Base-by-base conservation (phyloP, 2,888 invertebrate genomes). In the Coronaproctus castanopsis region DNA sequence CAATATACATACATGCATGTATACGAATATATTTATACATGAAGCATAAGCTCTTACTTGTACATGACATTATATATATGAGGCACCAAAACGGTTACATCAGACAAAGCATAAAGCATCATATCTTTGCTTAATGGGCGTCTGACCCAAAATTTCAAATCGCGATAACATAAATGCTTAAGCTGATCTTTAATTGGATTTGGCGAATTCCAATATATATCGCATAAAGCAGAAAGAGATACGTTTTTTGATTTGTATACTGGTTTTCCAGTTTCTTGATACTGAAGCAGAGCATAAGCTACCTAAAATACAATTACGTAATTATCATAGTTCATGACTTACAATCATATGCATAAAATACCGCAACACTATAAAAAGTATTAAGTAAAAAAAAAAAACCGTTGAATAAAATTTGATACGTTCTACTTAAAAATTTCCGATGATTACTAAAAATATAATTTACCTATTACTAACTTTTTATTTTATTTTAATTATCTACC, bases 231-330 rank as follows among this genome's bases (percentile, higher is more conserved):
- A 75, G 91, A 90, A 61, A 95, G 76, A 66, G 90, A 89, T 55
- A 92, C 82, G 71, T 89, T 89, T 74, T 93, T 92, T 57, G 91
- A 89, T 76, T 95, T 95, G 70, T 92, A 89, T 57, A 93, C 88
- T 48, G 93, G 91, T 67, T 88, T 85, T 62, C 84, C 83, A 62
- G 85, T 87, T 67, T 89, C 87, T 74, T 92, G 92, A 69, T 83
- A 84, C 69, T 92, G 89, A 55, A 95, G 74, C 14, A 95, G 85
- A 58, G 92, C 87, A 72, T 95, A 90, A 52, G 92, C 93, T 49
- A 87, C 85, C 78, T 81, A 67, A 54, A 67, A 66, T 60, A 61
- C 55, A 54, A 57, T n/a, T n/a, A n/a, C n/a, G n/a, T n/a, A n/a
- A n/a, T n/a, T n/a, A n/a, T n/a, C n/a, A n/a, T n/a, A n/a, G n/a